These are phyloP conservation scores for Zaprionus ghesquierei DNA, from an alignment of 1,140 invertebrate species.

Conservation along the genomic window DNA sequence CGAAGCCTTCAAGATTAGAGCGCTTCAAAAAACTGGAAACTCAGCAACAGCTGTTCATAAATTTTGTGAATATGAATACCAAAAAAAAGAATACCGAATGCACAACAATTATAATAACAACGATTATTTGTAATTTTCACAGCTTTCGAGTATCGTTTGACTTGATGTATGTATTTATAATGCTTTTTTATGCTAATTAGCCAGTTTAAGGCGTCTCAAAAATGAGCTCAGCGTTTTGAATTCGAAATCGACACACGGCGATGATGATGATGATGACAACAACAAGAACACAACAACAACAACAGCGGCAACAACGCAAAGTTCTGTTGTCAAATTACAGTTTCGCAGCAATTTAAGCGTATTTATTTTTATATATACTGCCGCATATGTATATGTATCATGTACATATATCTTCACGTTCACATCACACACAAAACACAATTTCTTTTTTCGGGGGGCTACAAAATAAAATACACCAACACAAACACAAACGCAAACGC, in stretches of 20 bases:
- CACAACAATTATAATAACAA: conserved; percentile 12
- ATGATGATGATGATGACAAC: conserved; percentile 22
- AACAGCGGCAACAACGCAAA: conserved; percentile 9
- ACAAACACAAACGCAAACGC: conserved; percentile 43
- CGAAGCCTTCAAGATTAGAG: neutral
- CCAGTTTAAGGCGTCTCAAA: conserved; percentile 51
- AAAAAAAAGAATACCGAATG: neutral
- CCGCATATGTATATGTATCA: neutral
- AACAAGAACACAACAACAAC: conserved; percentile 5
- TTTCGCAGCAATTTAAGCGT: conserved; percentile 26
- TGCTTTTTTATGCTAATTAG: conserved; percentile 74
- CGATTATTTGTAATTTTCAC: conserved; percentile 45
- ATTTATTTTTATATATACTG: conserved; percentile 36
- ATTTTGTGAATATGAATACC: neutral
- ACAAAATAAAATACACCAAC: conserved; percentile 30
- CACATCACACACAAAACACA: conserved; percentile 40
- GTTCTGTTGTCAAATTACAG: conserved; percentile 46
- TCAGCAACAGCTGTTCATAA: conserved; percentile 15
- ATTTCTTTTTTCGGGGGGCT: conserved; percentile 20
- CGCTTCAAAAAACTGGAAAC: neutral
- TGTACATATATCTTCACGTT: conserved; percentile 40
- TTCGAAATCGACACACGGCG: conserved; percentile 50
- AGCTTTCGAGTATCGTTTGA: conserved; percentile 27
- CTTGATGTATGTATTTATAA: conserved; percentile 48
- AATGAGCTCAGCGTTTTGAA: conserved; percentile 77